These are phyloP conservation scores for Platypus cylindrus DNA, from an alignment of 2,888 invertebrate species.

Conservation along the genomic window DNA sequence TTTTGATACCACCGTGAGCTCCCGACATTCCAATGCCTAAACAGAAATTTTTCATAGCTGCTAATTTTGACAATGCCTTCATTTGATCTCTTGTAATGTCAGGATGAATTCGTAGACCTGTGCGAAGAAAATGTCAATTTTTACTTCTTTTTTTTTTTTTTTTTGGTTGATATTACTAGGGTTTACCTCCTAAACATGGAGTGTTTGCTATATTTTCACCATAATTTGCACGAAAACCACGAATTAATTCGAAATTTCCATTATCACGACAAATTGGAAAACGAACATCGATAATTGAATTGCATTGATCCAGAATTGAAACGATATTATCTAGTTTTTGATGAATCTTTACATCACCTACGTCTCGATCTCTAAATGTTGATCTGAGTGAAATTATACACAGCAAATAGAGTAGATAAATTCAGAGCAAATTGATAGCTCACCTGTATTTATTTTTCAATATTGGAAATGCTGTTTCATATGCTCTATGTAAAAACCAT, in stretches of 20 bases:
- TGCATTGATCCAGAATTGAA: constrained; percentile 27
- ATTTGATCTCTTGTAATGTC: constrained; percentile 27
- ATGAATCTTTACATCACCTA: constrained; percentile 8
- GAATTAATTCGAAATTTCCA: constrained; percentile 25
- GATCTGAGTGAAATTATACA: too few species aligned
- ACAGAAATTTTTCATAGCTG: constrained; percentile 28
- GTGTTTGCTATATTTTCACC: constrained; percentile 21
- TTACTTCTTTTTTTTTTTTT: background rate
- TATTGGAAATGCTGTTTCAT: constrained; percentile 25
- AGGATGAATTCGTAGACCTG: constrained; percentile 25
- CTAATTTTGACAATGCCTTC: constrained; percentile 27
- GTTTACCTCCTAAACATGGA: constrained; percentile 26
- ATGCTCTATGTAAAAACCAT: constrained; percentile 30
- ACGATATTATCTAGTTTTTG: constrained; percentile 23
- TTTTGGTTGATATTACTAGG: background rate
- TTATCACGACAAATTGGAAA: constrained; percentile 26
- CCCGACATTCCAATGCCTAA: constrained; percentile 29
- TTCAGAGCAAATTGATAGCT: too few species aligned
- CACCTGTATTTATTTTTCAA: constrained; percentile 22
- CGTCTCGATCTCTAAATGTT: constrained; percentile 1
- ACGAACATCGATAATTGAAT: constrained; percentile 27
- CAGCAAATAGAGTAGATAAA: too few species aligned
- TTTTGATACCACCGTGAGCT: constrained; percentile 29
- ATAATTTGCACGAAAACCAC: constrained; percentile 30
- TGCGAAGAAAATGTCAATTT: background rate